These are phyloP conservation scores for Ahaetulla prasina DNA, from an alignment of 2,113 vertebrate species.

Conservation along the genomic window DNA sequence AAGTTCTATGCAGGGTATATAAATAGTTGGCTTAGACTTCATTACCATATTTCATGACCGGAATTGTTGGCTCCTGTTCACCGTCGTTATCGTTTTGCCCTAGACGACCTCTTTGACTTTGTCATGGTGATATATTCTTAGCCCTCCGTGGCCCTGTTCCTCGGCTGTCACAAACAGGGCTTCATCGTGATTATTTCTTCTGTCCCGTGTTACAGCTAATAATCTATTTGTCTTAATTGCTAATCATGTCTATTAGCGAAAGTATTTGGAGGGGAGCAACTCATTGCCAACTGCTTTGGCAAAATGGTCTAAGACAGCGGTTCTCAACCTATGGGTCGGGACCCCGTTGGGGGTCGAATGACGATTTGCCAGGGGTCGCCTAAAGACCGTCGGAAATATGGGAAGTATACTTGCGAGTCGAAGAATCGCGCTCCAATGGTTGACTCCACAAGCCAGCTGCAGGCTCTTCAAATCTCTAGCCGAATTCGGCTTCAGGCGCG, in stretches of 20 bases:
- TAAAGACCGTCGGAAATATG: no score
- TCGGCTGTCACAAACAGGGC: background rate
- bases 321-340: no score
- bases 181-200: conserved; percentile 46
- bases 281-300: conserved; percentile 20
- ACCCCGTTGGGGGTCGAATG: no score
- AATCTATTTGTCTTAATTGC: conserved; percentile 61
- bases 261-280: conserved; percentile 51
- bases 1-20: background rate
- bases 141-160: conserved; percentile 22
- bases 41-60: conserved; percentile 39
- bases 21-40: conserved; percentile 20
- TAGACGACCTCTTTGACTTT: conserved; percentile 33
- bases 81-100: conserved; percentile 19
- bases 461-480: no score
- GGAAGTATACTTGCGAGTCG: no score
- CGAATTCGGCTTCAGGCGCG: no score
- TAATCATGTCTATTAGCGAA: conserved; percentile 55
- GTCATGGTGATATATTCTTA: conserved; percentile 31
- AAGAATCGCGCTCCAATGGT: no score
- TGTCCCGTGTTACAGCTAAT: conserved; percentile 47
- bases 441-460: no score
- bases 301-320: no score
- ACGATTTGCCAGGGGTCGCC: no score
- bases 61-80: conserved; percentile 29